Base-by-base conservation (phyloP, 2,797 vertebrate genomes). In the Tachyglossus aculeatus region DNA sequence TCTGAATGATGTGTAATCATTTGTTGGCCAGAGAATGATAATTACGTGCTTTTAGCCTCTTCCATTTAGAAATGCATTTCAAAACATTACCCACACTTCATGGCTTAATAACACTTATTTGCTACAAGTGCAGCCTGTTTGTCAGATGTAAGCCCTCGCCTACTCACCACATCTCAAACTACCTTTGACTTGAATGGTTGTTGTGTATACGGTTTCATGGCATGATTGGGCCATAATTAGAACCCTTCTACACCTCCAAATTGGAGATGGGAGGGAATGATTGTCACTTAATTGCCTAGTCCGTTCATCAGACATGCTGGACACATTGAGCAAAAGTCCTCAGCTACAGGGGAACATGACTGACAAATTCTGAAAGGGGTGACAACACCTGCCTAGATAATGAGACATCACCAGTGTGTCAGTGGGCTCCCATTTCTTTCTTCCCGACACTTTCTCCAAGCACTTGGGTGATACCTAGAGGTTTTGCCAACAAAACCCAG, bases 31-130 rank as follows among this genome's bases (percentile, higher is more conserved):
- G 47, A 5, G 33, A 74, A 60, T 11, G 19, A 4, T 24, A 71
- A 39, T 55, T 83, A 72, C n/a, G n/a, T n/a, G n/a, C 29, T 56
- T 15, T 1, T 2, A 71, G 32, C 19, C 29, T 58, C 83, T 71
- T 39, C 54, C 44, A 71, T 68, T 72, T 74, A 16, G n/a, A 77
- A 66, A 73, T 3, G 50, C n/a, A 50, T 5, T 32, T 50, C 47
- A 32, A 12, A 60, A 52, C 56, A 32, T 0, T 44, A 41, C 37
- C 52, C 40, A 51, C 63, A 71, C 40, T 66, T 77, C 57, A 66
- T 59, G 77, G 51, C 34, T 41, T 29, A 21, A 32, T 37, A 74
- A 70, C 61, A 61, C 56, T 25, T 53, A 61, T 68, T 68, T 67
- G 57, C 24, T 36, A 68, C 45, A 48, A 18, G 31, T 44, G 31